These are phyloP conservation scores for Alauda arvensis DNA, from an alignment of 2,797 vertebrate genomes.

Conservation along the genomic window DNA sequence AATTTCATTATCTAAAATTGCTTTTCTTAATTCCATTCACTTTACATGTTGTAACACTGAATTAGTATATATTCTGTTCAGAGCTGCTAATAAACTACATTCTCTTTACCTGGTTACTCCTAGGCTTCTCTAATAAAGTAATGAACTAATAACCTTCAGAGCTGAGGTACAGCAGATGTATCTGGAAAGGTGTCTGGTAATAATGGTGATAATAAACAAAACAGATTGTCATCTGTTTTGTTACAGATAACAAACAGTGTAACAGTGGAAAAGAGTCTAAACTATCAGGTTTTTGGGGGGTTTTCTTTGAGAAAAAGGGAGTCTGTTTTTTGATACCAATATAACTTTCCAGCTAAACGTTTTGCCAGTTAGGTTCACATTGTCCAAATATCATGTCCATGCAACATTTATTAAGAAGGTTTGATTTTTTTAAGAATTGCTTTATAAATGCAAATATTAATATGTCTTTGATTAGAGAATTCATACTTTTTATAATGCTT, in stretches of 20 bases:
- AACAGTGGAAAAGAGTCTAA: not conserved
- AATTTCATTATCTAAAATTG: conserved; percentile 58
- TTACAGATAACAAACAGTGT: not conserved
- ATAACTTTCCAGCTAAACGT: not conserved
- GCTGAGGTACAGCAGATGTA: conserved; percentile 43
- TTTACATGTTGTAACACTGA: conserved; percentile 49
- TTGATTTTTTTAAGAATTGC: not conserved
- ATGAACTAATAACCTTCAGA: conserved; percentile 53
- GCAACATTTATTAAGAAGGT: not conserved
- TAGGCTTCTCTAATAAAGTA: conserved; percentile 35
- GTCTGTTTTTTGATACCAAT: not conserved
- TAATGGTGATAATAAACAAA: conserved; percentile 9
- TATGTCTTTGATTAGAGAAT: not conserved
- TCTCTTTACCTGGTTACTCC: conserved; percentile 44
- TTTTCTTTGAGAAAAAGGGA: not conserved
- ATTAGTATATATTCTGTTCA: conserved; percentile 43
- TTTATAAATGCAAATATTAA: not conserved
- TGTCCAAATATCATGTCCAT: not conserved
- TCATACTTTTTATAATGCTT: not conserved
- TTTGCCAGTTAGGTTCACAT: not conserved
- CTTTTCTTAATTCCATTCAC: conserved; percentile 53
- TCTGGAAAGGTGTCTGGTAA: conserved; percentile 51
- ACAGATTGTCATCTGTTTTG: conserved; percentile 14
- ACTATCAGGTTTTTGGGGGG: accelerated
- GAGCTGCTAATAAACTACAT: conserved; percentile 50